Conservation (phyloP, 2,888 invertebrate genomes). For the Dolichomitus sp. region DNA sequence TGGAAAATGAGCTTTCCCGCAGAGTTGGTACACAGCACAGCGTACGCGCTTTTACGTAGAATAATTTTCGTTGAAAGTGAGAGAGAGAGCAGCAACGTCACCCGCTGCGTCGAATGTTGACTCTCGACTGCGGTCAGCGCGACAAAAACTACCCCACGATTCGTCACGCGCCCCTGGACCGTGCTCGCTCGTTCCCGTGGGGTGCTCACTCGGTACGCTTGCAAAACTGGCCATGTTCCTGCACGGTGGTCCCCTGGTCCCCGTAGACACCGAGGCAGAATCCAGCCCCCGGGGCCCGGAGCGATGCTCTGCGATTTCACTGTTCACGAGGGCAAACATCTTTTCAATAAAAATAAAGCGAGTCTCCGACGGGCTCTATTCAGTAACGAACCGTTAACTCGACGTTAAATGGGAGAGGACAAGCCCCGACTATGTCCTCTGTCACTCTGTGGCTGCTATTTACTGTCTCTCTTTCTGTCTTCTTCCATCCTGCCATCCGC, state of each 20-base stretch:
- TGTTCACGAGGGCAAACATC: conserved; percentile 79
- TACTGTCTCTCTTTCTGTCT: conserved; percentile 24
- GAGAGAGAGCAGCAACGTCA: conserved; percentile 43
- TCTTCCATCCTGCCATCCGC: not conserved
- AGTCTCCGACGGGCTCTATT: conserved; percentile 74
- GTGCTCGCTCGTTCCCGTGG: conserved; percentile 60
- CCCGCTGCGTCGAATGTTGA: conserved; percentile 82
- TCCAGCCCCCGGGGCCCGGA: conserved; percentile 16
- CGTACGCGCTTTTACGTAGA: conserved; percentile 61
- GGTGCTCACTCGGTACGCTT: conserved; percentile 29
- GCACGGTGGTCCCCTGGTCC: conserved; percentile 52
- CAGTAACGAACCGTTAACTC: conserved; percentile 83
- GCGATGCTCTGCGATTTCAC: conserved; percentile 24
- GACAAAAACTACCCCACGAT: conserved; percentile 83
- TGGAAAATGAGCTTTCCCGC: conserved; percentile 65
- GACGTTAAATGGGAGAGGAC: conserved; percentile 79
- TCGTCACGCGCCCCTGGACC: conserved; percentile 77
- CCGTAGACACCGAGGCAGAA: conserved; percentile 46
- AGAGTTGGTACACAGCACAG: conserved; percentile 14
- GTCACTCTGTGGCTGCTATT: conserved; percentile 55
- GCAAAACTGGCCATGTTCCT: conserved; percentile 43
- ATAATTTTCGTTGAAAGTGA: conserved; percentile 8
- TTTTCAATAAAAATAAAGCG: conserved; percentile 80
- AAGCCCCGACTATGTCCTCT: conserved; percentile 41
- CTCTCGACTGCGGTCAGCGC: conserved; percentile 81